Conservation (phyloP, 2,113 vertebrate species). For the Natator depressus region DNA sequence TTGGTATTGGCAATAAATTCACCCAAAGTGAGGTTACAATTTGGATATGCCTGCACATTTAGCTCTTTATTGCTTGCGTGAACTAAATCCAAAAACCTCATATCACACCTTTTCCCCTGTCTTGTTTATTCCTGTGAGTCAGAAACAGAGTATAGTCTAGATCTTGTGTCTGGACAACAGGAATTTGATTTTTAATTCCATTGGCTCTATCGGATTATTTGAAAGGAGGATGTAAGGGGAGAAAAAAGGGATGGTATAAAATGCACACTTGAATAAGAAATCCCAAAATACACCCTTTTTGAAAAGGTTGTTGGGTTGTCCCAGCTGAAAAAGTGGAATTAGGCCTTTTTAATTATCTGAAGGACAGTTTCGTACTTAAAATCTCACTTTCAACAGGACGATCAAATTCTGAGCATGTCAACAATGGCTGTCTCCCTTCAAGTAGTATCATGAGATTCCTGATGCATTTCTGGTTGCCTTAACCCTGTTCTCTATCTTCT, state of each 20-base stretch:
- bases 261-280: neutral
- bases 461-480: conserved; percentile 5
- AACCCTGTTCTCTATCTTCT: conserved; percentile 18
- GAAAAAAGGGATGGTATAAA: neutral
- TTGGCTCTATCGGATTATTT: neutral
- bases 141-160: neutral
- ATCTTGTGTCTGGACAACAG: neutral
- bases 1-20: neutral
- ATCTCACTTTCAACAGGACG: neutral
- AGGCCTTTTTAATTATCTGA: neutral
- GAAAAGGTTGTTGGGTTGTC: neutral
- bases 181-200: neutral
- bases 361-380: neutral
- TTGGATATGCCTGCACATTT: neutral
- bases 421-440: neutral
- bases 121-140: neutral
- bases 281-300: neutral
- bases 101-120: neutral
- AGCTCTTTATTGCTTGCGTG: accelerated
- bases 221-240: neutral
- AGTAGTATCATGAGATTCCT: neutral
- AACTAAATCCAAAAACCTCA: neutral
- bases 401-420: neutral
- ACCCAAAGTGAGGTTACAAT: neutral
- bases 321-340: neutral